Evolutionary conservation across 2,888 invertebrate genomes (phyloP), one percentile per base, ranked within the genome.

Genomic region (Drosophila picticornis): DNA sequence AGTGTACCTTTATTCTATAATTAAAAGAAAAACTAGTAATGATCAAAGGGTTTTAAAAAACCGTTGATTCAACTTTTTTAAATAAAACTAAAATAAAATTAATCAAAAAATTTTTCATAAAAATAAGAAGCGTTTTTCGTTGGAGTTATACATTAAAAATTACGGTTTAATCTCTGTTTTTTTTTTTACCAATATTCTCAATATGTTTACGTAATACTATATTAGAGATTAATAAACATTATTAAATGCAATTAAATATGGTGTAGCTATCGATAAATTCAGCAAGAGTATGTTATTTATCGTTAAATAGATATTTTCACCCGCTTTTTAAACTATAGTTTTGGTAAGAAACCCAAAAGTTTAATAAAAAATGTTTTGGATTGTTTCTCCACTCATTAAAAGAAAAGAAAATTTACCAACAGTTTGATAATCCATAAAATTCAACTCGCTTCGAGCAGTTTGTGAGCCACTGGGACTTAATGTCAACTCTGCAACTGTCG

Each of bases 401-500:
- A 27, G 38, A 6, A 38, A n/a, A 19, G 31, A 22, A 55, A 5
- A 63, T 65, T 61, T 69, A 43, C 16, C 56, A 64, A 64, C 53
- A 11, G 10, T 57, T 46, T 60, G 31, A 13, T 53, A 53, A 69
- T 60, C 75, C 60, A 43, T 38, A 43, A 63, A 57, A 38, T 31
- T 46, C 16, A 10, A 36, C 38, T 48, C 50, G 29, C 51, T 43
- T 43, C 52, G 13, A 48, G 40, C 68, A 84, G 75, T 72, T 75
- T 77, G 57, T 22, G 72, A 73, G 80, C 55, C 67, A 85, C 67
- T 76, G 67, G 48, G 70, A 77, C 75, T 85, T 85, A 84, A 65
- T 82, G 83, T 87, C 84, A 75, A 52, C 68, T 72, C 66, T 79
- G 70, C 68, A 70, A 72, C 57, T 31, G 48, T 58, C 60, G 64